Percentiles rank a stretch among this genome's conserved stretches.
phyloP scores from a whole-genome alignment of 2,797 vertebrate genomes.

The Mareca penelope region DNA sequence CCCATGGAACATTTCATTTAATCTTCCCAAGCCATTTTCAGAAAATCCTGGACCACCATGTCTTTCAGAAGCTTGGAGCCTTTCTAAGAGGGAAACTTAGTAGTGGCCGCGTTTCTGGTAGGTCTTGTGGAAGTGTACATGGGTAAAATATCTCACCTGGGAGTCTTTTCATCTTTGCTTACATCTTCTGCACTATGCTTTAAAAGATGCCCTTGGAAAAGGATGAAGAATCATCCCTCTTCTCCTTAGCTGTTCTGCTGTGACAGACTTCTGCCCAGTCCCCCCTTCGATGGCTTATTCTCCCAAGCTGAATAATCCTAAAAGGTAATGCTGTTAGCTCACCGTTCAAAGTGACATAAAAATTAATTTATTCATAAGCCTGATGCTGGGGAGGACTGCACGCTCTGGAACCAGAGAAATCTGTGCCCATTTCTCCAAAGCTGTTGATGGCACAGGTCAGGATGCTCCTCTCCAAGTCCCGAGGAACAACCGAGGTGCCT shows the following conservation, averaged over 20 bases:
- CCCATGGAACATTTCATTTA: background rate
- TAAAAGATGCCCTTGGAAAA: slow-evolving; percentile 38
- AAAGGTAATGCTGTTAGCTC: slow-evolving; percentile 25
- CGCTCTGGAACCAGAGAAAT: slow-evolving; percentile 17
- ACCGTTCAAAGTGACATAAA: slow-evolving; percentile 40
- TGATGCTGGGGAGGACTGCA: background rate
- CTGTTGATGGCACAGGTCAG: background rate
- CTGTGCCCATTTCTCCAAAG: background rate
- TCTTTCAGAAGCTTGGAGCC: background rate
- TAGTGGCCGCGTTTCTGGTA: background rate
- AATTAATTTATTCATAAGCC: background rate
- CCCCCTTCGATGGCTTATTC: background rate
- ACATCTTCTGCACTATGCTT: background rate
- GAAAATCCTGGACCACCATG: background rate
- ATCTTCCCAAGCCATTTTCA: background rate
- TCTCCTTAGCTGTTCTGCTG: background rate
- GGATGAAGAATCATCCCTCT: background rate
- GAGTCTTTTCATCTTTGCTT: background rate
- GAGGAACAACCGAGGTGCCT: background rate
- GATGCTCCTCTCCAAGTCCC: background rate
- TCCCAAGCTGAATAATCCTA: background rate
- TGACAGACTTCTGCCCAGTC: background rate
- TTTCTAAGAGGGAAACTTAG: background rate
- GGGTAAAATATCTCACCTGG: background rate
- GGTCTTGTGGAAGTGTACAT: background rate